phyloP scores from a whole-genome alignment of 1,140 invertebrate species.

The Lanistes nyassanus region DNA sequence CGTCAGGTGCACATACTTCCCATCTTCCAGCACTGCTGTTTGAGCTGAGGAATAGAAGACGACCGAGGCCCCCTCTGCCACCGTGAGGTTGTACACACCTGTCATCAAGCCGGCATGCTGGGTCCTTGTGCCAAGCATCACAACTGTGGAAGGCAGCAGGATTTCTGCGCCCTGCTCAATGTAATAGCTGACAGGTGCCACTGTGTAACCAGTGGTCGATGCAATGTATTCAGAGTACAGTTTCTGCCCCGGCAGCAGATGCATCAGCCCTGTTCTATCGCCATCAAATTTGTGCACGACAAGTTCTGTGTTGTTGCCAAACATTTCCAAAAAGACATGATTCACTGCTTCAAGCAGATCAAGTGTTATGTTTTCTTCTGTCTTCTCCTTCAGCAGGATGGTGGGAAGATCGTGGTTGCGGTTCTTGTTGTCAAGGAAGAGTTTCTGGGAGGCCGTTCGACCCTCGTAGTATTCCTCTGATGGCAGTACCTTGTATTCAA shows the following conservation, averaged over 20 bases:
- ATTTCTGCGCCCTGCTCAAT: constrained; percentile 47
- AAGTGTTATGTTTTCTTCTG: constrained; percentile 32
- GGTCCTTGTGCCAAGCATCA: constrained; percentile 52
- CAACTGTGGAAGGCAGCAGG: constrained; percentile 49
- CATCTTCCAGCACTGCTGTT: constrained; percentile 52
- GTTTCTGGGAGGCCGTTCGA: constrained; percentile 37
- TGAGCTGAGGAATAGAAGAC: constrained; percentile 50
- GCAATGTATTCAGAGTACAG: constrained; percentile 50
- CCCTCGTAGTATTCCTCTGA: constrained; percentile 33
- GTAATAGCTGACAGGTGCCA: constrained; percentile 56
- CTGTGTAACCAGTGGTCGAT: constrained; percentile 52
- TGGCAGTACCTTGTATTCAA: constrained; percentile 37
- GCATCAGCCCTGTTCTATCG: constrained; percentile 52
- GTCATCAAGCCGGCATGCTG: constrained; percentile 47
- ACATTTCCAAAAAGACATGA: constrained; percentile 48
- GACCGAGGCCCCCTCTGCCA: constrained; percentile 49
- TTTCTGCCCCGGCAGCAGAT: constrained; percentile 42
- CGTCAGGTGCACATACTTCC: constrained; percentile 42
- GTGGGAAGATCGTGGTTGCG: constrained; percentile 50
- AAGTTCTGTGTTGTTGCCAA: constrained; percentile 41
- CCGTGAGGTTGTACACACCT: constrained; percentile 51
- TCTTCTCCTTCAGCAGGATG: constrained; percentile 41
- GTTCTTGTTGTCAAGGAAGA: constrained; percentile 54
- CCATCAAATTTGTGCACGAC: constrained; percentile 55
- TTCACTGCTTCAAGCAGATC: constrained; percentile 48